phyloP scores from a whole-genome alignment of 2,797 vertebrate species.

The Bucorvus abyssinicus region DNA sequence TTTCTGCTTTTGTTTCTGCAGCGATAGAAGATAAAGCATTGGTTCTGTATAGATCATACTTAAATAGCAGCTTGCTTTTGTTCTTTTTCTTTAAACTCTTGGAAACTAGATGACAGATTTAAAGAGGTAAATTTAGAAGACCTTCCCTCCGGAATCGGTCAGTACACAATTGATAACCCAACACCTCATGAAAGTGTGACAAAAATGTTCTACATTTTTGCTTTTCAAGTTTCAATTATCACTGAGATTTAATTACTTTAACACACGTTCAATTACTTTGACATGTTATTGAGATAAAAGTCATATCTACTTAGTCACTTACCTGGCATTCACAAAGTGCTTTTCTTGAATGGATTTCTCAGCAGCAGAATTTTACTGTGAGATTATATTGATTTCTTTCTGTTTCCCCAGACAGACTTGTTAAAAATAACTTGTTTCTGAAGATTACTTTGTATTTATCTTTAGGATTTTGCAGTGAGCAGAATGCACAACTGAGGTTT shows the following conservation, averaged over 20 bases:
- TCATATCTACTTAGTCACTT: not conserved
- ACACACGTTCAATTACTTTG: not conserved
- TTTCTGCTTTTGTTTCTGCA: not conserved
- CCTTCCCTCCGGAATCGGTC: not conserved
- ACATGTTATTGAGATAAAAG: not conserved
- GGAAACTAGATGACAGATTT: not conserved
- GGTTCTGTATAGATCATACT: not conserved
- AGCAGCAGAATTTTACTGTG: not conserved
- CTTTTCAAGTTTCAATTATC: not conserved
- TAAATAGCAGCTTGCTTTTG: not conserved
- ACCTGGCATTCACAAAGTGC: not conserved
- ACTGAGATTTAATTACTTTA: not conserved
- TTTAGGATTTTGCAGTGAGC: not conserved
- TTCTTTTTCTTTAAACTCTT: not conserved
- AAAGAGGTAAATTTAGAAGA: not conserved
- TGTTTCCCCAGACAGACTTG: not conserved
- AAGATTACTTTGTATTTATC: not conserved
- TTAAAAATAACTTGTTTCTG: not conserved
- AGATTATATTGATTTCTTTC: not conserved
- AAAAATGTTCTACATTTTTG: not conserved
- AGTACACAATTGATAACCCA: not conserved
- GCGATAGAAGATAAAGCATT: not conserved
- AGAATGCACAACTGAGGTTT: not conserved
- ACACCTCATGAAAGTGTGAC: not conserved
- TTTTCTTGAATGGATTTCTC: constrained; percentile 1